Base-by-base conservation (phyloP, 2,113 vertebrate genomes). In the Hymenochirus boettgeri region DNA sequence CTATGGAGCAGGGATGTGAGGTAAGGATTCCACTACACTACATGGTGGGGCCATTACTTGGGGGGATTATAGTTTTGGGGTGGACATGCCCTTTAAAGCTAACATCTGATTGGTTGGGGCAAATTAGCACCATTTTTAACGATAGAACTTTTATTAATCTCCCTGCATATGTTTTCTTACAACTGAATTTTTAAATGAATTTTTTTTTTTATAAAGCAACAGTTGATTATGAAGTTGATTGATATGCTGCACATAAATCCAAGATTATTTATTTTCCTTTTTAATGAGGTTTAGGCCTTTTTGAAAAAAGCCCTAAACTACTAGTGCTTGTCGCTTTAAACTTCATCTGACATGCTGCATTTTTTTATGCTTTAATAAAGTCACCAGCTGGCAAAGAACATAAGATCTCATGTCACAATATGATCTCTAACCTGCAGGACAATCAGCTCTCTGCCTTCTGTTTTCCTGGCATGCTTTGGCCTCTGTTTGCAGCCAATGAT, bases 401-500 rank as follows among this genome's bases (percentile, higher is more conserved):
- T 66, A 82, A 79, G 55, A 27, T 58, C 57, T 46, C 31, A 19
- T 66, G 55, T 66, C 29, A 39, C 27, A 39, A 45, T n/a, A 10
- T 7, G 21, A 10, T 66, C 13, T 25, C 50, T 57, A 29, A 42
- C 71, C 74, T 58, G 54, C 11, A 10, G 10, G 62, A 21, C 27
- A 70, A 72, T 76, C 66, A 70, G 51, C 2, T 64, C 57, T 63
- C 69, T 73, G 65, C 69, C 71, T 39, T 71, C 60, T 71, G 67
- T 80, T 81, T 83, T 77, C 69, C 81, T 79, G 84, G 82, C 77
- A 77, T 86, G 79, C 74, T 79, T 84, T 75, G 73, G 72, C 71
- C 79, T 26, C 85, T 87, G 88, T 85, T 85, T 85, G 83, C 61
- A 90, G 70, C 77, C 81, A 84, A 72, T 89, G 86, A 74, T 87